Conservation (phyloP, 2,113 vertebrate genomes). For the Sterrhoptilus dennistouni region DNA sequence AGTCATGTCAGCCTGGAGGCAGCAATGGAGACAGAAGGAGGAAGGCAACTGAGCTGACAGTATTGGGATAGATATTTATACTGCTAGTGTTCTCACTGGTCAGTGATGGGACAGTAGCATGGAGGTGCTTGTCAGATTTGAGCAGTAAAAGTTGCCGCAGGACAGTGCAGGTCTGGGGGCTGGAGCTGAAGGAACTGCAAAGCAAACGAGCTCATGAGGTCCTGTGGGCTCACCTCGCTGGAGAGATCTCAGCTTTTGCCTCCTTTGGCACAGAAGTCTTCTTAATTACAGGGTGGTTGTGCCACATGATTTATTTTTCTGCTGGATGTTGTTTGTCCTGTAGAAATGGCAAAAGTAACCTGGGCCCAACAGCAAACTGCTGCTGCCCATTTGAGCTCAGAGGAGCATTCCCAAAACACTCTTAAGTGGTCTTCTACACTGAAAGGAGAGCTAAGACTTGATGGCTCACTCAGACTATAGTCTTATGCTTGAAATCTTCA, state of each 20-base stretch:
- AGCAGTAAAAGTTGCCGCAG: accelerated
- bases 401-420: background rate
- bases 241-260: background rate
- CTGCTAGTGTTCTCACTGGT: background rate
- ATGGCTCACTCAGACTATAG: background rate
- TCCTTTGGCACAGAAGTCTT: background rate
- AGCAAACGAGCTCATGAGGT: background rate
- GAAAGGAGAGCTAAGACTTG: background rate
- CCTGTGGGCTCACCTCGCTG: background rate
- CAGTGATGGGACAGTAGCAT: background rate
- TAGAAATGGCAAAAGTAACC: background rate
- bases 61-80: background rate
- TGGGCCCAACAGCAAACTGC: background rate
- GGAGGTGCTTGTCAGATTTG: background rate
- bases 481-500: background rate
- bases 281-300: background rate
- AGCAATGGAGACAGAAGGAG: background rate
- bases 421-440: background rate
- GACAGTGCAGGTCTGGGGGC: background rate
- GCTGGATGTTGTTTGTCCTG: background rate
- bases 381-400: background rate
- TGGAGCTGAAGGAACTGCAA: background rate
- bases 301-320: background rate
- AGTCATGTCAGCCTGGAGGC: background rate
- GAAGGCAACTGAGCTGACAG: accelerated